These are phyloP conservation scores for Caenorhabditis auriculariae DNA, from an alignment of 2,888 invertebrate species.

Conservation along the genomic window DNA sequence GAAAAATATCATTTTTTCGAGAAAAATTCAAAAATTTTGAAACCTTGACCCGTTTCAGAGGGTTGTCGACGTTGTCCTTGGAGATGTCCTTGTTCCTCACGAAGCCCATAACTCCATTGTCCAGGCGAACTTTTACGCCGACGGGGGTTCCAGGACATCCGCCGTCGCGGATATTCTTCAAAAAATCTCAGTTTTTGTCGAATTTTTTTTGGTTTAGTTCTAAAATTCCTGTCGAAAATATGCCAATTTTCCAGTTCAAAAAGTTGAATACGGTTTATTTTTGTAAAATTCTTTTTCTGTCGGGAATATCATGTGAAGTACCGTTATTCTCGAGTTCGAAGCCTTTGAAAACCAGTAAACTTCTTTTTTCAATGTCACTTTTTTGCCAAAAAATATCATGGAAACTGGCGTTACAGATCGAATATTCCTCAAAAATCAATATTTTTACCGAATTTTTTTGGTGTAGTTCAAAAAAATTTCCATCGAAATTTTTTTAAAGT, in stretches of 20 bases:
- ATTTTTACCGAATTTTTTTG: not conserved
- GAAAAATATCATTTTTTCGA: not conserved
- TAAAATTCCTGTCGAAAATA: not conserved
- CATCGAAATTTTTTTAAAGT: not conserved
- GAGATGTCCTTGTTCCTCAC: conserved; percentile 90
- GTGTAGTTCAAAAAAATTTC: not conserved
- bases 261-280: conserved; percentile 79
- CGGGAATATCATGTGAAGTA: not conserved
- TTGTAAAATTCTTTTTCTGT: not conserved
- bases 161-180: conserved; percentile 33
- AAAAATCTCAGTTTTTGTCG: not conserved
- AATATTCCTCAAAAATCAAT: not conserved
- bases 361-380: not conserved
- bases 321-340: not conserved
- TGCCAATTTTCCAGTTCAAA: not conserved
- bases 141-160: conserved; percentile 89
- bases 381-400: no score
- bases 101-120: conserved; percentile 86
- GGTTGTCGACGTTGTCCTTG: conserved; percentile 80
- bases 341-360: not conserved
- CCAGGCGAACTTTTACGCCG: conserved; percentile 81
- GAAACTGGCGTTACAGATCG: no score
- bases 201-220: not conserved
- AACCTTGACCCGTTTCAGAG: conserved; percentile 84
- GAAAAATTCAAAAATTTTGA: conserved; percentile 64